Evolutionary conservation across 2,797 vertebrate species (phyloP).

Genomic region (Cirrhinus molitorella): DNA sequence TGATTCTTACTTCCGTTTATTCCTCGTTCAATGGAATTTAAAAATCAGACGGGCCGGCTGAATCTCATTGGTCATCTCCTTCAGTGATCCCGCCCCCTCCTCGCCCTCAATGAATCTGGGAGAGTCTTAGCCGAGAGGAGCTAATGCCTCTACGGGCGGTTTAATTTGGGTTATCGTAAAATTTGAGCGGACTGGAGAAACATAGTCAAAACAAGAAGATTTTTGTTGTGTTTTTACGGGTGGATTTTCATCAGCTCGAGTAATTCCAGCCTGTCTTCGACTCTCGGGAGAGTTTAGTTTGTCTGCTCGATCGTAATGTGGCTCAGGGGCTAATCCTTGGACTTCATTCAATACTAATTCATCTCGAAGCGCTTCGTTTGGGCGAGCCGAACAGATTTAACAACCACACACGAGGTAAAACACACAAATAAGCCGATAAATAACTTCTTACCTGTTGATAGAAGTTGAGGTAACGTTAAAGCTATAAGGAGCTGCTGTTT

Average conservation of each 20-base stretch:
- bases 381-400: not conserved
- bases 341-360: conserved; percentile 55
- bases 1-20: conserved; percentile 52
- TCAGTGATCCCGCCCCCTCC: conserved; percentile 59
- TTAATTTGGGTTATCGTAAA: conserved; percentile 33
- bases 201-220: not conserved
- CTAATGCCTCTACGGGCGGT: conserved; percentile 46
- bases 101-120: conserved; percentile 75
- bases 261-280: not conserved
- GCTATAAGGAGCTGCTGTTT: not conserved
- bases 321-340: conserved; percentile 59
- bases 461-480: not conserved
- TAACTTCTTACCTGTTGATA: conserved; percentile 14
- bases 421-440: not conserved
- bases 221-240: not conserved
- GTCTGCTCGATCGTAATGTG: conserved; percentile 56
- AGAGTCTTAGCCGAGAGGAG: conserved; percentile 56
- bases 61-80: conserved; percentile 61
- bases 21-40: conserved; percentile 30
- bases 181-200: not conserved
- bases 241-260: not conserved
- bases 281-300: conserved; percentile 20
- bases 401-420: conserved; percentile 43
- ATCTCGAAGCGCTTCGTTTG: conserved; percentile 26
- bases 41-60: not conserved